A percentile compares a stretch with the other conserved stretches of the same genome.
Conservation (phyloP, 2,888 invertebrate species). For the Eumacrocentrus americanus region DNA sequence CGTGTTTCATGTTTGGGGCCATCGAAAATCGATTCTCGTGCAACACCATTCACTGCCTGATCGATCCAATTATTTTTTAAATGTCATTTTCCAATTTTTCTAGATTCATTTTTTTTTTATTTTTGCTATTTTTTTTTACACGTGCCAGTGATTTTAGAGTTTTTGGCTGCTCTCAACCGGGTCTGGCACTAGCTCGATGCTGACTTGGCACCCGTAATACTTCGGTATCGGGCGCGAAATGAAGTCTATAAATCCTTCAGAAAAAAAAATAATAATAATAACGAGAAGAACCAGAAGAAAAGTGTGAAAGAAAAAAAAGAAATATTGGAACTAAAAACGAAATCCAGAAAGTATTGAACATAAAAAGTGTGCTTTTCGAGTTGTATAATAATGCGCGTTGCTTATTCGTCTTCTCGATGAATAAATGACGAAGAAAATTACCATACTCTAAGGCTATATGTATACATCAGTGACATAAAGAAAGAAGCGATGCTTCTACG, state of each 20-base stretch:
- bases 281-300: background rate
- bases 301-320: background rate
- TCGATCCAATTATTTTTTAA: conserved; percentile 25
- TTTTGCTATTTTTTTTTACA: background rate
- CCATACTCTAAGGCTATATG: conserved; percentile 28
- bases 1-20: conserved; percentile 22
- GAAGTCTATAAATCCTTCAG: conserved; percentile 10
- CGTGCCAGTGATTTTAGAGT: conserved; percentile 8
- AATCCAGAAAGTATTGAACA: background rate
- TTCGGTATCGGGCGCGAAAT: background rate
- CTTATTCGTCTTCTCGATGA: conserved; percentile 24
- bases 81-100: conserved; percentile 1
- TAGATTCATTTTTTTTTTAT: no score
- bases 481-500: conserved; percentile 31
- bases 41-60: conserved; percentile 9
- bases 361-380: background rate
- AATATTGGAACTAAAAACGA: background rate
- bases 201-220: conserved; percentile 27
- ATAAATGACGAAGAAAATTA: conserved; percentile 36
- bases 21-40: conserved; percentile 24
- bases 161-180: conserved; percentile 3
- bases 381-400: background rate
- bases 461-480: conserved; percentile 8
- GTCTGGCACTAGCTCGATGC: background rate
- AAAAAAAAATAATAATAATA: background rate